Evolutionary conservation across 2,888 invertebrate species (phyloP).

Genomic region (Nymphalis polychloros): DNA sequence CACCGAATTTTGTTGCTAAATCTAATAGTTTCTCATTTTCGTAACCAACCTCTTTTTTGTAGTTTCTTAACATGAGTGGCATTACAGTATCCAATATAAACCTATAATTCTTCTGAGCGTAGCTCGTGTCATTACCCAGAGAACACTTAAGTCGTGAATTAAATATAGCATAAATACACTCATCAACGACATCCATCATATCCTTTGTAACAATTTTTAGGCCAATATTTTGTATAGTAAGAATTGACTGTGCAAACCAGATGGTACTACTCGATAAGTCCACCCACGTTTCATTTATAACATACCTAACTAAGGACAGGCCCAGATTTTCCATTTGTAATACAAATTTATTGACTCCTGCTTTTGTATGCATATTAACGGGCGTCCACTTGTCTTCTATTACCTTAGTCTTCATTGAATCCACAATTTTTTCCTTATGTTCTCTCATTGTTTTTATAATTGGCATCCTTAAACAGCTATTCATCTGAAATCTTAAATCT

Average conservation of each 20-base stretch:
- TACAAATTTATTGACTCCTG: slow-evolving; percentile 85
- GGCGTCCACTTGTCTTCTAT: slow-evolving; percentile 94
- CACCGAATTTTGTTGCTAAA: slow-evolving; percentile 80
- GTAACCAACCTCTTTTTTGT: slow-evolving; percentile 82
- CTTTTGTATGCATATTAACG: slow-evolving; percentile 88
- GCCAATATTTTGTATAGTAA: slow-evolving; percentile 88
- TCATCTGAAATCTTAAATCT: slow-evolving; percentile 95
- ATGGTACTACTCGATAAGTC: slow-evolving; percentile 90
- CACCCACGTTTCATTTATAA: slow-evolving; percentile 85
- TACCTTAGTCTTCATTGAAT: slow-evolving; percentile 88
- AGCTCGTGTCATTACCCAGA: slow-evolving; percentile 68
- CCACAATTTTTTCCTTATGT: slow-evolving; percentile 90
- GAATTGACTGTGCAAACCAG: slow-evolving; percentile 88
- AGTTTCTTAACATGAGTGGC: slow-evolving; percentile 83
- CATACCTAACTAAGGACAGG: slow-evolving; percentile 84
- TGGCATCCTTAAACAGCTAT: slow-evolving; percentile 90
- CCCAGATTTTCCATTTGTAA: slow-evolving; percentile 87
- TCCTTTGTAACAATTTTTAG: slow-evolving; percentile 88
- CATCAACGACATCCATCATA: slow-evolving; percentile 87
- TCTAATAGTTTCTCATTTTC: slow-evolving; percentile 78
- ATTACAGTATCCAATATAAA: slow-evolving; percentile 86
- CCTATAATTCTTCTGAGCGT: slow-evolving; percentile 84
- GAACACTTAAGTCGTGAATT: slow-evolving; percentile 86
- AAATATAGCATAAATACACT: slow-evolving; percentile 87
- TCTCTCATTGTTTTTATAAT: slow-evolving; percentile 89